A percentile compares a stretch with the other conserved stretches of the same genome.
Evolutionary conservation across 1,140 invertebrate genomes (phyloP).

Genomic region (Drosophila kurseongensis): DNA sequence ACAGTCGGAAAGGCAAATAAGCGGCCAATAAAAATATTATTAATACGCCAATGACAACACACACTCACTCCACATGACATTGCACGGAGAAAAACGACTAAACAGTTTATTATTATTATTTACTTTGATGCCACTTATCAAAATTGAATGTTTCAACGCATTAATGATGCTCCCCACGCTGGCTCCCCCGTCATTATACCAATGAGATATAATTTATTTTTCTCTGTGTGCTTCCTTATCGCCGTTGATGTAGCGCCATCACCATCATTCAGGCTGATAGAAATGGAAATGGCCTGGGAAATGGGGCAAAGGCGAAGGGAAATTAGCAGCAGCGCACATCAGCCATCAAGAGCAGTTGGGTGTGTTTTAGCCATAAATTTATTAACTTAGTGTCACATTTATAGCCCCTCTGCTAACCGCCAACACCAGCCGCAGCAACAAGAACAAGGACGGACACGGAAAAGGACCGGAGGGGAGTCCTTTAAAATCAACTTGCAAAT

Average conservation of each 20-base stretch:
- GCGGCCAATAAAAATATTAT: constrained; percentile 80
- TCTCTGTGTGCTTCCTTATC: constrained; percentile 24
- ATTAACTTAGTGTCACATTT: constrained; percentile 83
- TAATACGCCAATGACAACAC: constrained; percentile 67
- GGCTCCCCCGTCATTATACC: not conserved
- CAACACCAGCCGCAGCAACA: constrained; percentile 20
- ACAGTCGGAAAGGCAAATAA: constrained; percentile 63
- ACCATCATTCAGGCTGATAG: constrained; percentile 25
- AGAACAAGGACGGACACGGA: constrained; percentile 5
- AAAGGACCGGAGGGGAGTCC: not conserved
- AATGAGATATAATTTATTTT: constrained; percentile 27
- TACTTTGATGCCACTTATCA: constrained; percentile 29
- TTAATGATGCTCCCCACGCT: not conserved
- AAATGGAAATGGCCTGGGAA: constrained; percentile 31
- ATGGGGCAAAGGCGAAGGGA: constrained; percentile 21
- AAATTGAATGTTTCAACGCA: constrained; percentile 20
- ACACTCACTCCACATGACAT: constrained; percentile 8
- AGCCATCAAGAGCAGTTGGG: constrained; percentile 59
- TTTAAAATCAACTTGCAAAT: constrained; percentile 51
- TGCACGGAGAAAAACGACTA: not conserved
- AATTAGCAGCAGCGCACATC: constrained; percentile 47
- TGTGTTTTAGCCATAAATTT: constrained; percentile 82
- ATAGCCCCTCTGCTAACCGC: constrained; percentile 56
- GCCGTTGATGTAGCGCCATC: constrained; percentile 18
- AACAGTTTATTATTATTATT: constrained; percentile 14